These are phyloP conservation scores for Oligia latruncula DNA, from an alignment of 2,888 invertebrate genomes.

Conservation along the genomic window DNA sequence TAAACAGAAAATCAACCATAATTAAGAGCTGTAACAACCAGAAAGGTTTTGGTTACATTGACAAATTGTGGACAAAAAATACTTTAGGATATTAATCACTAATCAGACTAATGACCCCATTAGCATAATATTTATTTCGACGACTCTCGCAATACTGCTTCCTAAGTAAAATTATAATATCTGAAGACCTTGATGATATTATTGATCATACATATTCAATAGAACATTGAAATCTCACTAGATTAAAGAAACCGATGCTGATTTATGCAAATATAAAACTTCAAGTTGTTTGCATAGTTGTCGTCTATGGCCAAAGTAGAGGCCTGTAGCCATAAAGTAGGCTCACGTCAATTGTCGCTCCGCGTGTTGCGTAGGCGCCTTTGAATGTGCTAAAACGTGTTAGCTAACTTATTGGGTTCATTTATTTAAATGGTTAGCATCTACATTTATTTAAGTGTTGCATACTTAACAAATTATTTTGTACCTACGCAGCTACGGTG, in stretches of 20 bases:
- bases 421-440: conserved; percentile 12
- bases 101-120: neutral
- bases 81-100: neutral
- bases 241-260: conserved; percentile 9
- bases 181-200: neutral
- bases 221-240: neutral
- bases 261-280: conserved; percentile 24
- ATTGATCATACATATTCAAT: neutral
- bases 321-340: conserved; percentile 3
- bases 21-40: neutral
- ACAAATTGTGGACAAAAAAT: neutral
- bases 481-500: neutral
- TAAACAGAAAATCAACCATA: neutral
- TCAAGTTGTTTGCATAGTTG: conserved; percentile 19
- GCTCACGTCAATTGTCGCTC: conserved; percentile 23
- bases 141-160: neutral
- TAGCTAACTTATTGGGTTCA: neutral
- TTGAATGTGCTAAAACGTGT: conserved; percentile 20
- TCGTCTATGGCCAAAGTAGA: conserved; percentile 9
- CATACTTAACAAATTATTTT: neutral
- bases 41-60: too few relatives aligned
- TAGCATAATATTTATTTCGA: neutral
- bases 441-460: conserved; percentile 1
- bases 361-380: conserved; percentile 5
- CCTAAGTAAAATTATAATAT: neutral